These are phyloP conservation scores for Gastracanthus pulcherrimus DNA, from an alignment of 2,888 invertebrate species.

Conservation along the genomic window DNA sequence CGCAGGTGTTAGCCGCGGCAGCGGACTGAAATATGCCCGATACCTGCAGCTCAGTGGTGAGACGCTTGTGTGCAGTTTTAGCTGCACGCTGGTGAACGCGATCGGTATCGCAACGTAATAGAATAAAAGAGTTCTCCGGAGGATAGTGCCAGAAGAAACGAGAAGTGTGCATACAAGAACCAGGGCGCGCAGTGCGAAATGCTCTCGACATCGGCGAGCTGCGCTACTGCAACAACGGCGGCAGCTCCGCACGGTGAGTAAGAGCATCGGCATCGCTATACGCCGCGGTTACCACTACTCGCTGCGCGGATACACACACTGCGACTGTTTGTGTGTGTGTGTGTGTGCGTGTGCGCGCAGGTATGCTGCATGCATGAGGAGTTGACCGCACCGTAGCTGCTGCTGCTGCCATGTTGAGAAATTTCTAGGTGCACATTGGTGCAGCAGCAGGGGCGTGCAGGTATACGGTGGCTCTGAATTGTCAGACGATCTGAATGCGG, in stretches of 20 bases:
- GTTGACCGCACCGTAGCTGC: neutral
- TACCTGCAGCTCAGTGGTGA: too few relatives aligned
- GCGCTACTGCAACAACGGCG: neutral
- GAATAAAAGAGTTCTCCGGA: neutral
- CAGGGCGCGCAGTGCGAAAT: neutral
- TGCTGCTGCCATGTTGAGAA: slow-evolving; percentile 46
- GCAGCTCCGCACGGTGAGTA: slow-evolving; percentile 18
- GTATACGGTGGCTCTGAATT: neutral
- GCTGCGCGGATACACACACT: neutral
- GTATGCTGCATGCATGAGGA: neutral
- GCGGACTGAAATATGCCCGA: too few relatives aligned
- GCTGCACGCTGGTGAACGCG: too few relatives aligned
- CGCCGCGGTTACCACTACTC: too few relatives aligned
- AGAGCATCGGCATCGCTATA: slow-evolving; percentile 32
- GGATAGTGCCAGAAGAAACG: too few relatives aligned
- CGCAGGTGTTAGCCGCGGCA: too few relatives aligned
- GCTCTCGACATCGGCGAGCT: neutral
- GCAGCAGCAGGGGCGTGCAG: neutral
- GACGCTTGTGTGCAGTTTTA: too few relatives aligned
- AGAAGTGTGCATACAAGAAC: too few relatives aligned
- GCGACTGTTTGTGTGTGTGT: neutral
- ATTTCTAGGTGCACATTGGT: too few relatives aligned
- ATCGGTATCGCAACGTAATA: neutral
- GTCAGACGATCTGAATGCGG: neutral
- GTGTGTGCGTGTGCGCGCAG: slow-evolving; percentile 27